These are phyloP conservation scores for Lepetodrilus schrolli DNA, from an alignment of 2,888 invertebrate genomes.

Conservation along the genomic window DNA sequence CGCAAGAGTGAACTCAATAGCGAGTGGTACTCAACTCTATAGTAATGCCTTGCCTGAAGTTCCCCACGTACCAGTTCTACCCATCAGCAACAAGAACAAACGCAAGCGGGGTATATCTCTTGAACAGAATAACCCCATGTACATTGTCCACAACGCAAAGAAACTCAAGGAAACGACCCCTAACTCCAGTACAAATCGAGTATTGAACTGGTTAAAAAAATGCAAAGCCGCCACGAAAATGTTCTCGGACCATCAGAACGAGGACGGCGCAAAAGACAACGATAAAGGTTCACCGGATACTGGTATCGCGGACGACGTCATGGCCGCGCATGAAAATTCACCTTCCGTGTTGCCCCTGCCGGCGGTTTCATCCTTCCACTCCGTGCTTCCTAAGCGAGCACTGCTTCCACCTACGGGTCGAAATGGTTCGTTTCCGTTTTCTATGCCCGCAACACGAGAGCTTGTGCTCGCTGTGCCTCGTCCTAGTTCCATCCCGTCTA, in stretches of 20 bases:
- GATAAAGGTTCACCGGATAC: not conserved
- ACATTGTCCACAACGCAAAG: not conserved
- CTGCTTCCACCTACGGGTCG: too few relatives aligned
- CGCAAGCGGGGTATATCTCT: too few relatives aligned
- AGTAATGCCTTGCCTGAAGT: not conserved
- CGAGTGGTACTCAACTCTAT: constrained; percentile 7
- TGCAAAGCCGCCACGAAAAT: not conserved
- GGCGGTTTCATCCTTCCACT: too few relatives aligned
- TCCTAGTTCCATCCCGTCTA: not conserved
- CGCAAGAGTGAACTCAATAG: not conserved
- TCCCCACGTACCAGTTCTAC: not conserved
- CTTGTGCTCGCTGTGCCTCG: not conserved
- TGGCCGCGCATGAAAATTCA: not conserved
- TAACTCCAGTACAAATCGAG: not conserved
- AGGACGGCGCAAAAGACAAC: not conserved
- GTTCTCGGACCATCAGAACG: not conserved
- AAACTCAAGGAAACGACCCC: not conserved
- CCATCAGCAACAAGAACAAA: not conserved
- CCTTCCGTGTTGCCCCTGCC: not conserved
- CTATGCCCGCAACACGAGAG: not conserved
- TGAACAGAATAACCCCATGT: not conserved
- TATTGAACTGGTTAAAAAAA: not conserved
- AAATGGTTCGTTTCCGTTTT: too few relatives aligned
- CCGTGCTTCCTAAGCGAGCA: too few relatives aligned
- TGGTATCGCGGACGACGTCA: not conserved